These are phyloP conservation scores for Thamnophis elegans DNA, from an alignment of 2,797 vertebrate species.

Conservation along the genomic window DNA sequence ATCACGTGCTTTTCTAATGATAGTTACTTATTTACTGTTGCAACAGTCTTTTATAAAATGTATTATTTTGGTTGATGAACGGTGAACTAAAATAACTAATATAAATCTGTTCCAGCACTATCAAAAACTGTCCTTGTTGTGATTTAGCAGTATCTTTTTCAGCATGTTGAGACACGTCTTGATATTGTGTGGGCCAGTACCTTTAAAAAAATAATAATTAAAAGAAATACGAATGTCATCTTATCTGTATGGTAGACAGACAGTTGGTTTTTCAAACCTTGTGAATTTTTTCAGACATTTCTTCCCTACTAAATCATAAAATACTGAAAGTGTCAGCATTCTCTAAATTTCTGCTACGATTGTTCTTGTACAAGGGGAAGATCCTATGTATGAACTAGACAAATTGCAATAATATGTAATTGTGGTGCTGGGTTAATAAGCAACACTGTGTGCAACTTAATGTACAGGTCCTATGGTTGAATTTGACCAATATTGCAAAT, in stretches of 20 bases:
- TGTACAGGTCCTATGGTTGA: neutral
- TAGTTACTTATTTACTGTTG: neutral
- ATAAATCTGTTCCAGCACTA: neutral
- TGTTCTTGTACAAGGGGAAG: neutral
- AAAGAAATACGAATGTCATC: neutral
- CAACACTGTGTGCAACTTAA: neutral
- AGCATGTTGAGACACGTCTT: neutral
- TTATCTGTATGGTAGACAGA: neutral
- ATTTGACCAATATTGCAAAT: neutral
- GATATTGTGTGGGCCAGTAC: neutral
- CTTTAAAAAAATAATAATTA: neutral
- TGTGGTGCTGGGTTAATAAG: neutral
- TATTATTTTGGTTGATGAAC: neutral
- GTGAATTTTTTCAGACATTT: neutral
- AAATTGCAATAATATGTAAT: neutral
- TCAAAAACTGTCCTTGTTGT: neutral
- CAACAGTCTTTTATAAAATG: neutral
- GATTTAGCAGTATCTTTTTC: neutral
- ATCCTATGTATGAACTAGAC: neutral
- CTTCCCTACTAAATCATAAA: neutral
- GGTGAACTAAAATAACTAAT: neutral
- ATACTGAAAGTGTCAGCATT: neutral
- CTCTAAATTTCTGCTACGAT: neutral
- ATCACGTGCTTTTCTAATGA: neutral
- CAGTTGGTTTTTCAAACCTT: neutral